phyloP scores from a whole-genome alignment of 2,888 invertebrate species.

The Agrotis puta region DNA sequence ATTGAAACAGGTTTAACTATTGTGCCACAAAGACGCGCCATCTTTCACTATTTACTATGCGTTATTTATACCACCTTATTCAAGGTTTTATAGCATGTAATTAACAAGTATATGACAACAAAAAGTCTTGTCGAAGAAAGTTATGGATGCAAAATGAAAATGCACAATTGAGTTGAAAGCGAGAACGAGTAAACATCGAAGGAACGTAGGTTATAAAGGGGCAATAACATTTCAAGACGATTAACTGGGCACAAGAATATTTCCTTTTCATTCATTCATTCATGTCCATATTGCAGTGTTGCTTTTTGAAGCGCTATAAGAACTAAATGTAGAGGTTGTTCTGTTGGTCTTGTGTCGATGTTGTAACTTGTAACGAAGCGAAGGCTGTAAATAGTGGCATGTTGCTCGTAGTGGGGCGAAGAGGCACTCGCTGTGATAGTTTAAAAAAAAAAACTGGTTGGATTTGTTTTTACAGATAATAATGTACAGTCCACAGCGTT shows the following conservation, averaged over 20 bases:
- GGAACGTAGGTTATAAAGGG: conserved; percentile 4
- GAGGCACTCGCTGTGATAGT: conserved; percentile 12
- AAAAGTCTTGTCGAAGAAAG: conserved; percentile 30
- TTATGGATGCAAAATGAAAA: conserved; percentile 9
- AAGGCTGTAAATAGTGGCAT: conserved; percentile 40
- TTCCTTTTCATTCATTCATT: conserved; percentile 26
- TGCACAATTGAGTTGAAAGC: conserved; percentile 38
- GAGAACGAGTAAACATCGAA: conserved; percentile 19
- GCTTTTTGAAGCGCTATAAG: conserved; percentile 1
- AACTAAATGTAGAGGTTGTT: background rate
- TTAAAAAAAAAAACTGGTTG: conserved; percentile 29
- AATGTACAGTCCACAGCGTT: background rate
- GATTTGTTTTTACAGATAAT: conserved; percentile 9
- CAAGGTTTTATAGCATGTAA: conserved; percentile 12
- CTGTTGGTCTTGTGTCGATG: conserved; percentile 21
- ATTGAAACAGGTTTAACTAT: conserved; percentile 45
- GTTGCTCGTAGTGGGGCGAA: conserved; percentile 39
- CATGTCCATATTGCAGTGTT: conserved; percentile 6
- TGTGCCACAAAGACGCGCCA: conserved; percentile 8
- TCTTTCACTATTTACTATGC: conserved; percentile 17
- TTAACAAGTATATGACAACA: conserved; percentile 24
- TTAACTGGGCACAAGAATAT: background rate
- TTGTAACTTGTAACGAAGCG: conserved; percentile 37
- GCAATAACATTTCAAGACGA: background rate
- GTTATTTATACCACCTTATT: conserved; percentile 1